Evolutionary conservation across 2,888 invertebrate genomes (phyloP).

Genomic region (Adela reaumurella): DNA sequence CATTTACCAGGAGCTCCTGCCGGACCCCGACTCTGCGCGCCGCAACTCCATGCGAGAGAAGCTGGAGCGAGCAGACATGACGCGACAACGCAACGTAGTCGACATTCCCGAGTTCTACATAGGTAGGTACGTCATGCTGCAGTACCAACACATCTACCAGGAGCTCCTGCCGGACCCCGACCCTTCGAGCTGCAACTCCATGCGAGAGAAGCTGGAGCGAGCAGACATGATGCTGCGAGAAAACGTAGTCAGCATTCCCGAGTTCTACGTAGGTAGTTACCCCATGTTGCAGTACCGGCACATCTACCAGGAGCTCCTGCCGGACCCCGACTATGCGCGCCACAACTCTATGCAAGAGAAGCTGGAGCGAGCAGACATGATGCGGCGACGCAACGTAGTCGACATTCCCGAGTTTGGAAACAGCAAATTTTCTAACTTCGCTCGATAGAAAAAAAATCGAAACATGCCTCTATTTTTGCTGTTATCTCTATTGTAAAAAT

Average conservation of each 20-base stretch:
- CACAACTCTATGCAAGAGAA: slow-evolving; percentile 81
- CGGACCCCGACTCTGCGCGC: slow-evolving; percentile 74
- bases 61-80: slow-evolving; percentile 90
- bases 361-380: no score
- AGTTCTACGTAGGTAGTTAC: no score
- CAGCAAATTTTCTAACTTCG: no score
- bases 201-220: slow-evolving; percentile 87
- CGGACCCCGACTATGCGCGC: slow-evolving; percentile 74
- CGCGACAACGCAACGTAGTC: slow-evolving; percentile 73
- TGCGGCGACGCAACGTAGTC: slow-evolving; percentile 69
- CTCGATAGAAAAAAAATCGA: no score
- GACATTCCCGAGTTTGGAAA: no score
- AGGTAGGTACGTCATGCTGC: slow-evolving; percentile 68
- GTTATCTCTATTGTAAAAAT: no score
- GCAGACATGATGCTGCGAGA: slow-evolving; percentile 89
- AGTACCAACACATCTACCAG: slow-evolving; percentile 73
- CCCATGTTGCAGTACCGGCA: slow-evolving; percentile 68
- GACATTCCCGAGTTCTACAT: no score
- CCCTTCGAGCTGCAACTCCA: slow-evolving; percentile 68
- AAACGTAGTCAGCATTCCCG: no score
- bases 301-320: slow-evolving; percentile 88
- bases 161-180: slow-evolving; percentile 92
- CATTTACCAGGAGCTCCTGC: slow-evolving; percentile 88
- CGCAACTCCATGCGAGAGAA: slow-evolving; percentile 82
- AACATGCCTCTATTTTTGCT: no score